Base-by-base conservation (phyloP, 2,888 invertebrate genomes). In the Listrodromus nycthemerus region DNA sequence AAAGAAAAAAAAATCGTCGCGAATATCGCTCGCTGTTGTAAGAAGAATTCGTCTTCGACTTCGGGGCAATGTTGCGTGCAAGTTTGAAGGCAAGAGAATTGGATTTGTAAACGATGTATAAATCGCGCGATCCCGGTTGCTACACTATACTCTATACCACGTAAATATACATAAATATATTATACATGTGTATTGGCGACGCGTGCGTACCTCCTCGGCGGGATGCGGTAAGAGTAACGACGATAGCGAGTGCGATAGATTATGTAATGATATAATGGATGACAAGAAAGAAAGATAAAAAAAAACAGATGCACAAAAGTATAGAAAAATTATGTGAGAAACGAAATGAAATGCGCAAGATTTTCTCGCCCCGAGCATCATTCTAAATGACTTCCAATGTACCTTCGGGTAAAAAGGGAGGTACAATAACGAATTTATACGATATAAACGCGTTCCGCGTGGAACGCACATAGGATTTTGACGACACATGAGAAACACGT, bases 371-470 rank as follows among this genome's bases (percentile, higher is more conserved):
- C 55, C 65, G 65, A 74, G 70, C 30, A 81, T 78, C 19, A 84
- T 84, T 84, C 81, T 84, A 81, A 84, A 84, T 55, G 63, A 61
- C 76, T 84, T 78, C 81, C 74, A 80, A 61, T 67, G 80, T 76
- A 70, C 52, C 76, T 71, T 66, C 48, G 71, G 65, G 45, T 66
- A 71, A 71, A 27, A 50, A 73, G 77, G 81, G 77, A 81, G 81
- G 81, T 84, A 84, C 81, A 78, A 81, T 81, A 80, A 84, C 81
- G 84, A 84, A 84, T 84, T 84, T 84, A 84, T 81, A 84, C 81
- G 84, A 67, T 70, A 63, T 50, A 76, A 61, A 55, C 70, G 80
- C 61, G 50, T 74, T 77, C 13, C 76, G 76, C 67, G 73, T 66
- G 58, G 61, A 76, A 76, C 63, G 37, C 61, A 63, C 21, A n/a